Evolutionary conservation across 1,140 invertebrate species (phyloP), one percentile per base, ranked within the genome.

Genomic region (Drosophila littoralis): DNA sequence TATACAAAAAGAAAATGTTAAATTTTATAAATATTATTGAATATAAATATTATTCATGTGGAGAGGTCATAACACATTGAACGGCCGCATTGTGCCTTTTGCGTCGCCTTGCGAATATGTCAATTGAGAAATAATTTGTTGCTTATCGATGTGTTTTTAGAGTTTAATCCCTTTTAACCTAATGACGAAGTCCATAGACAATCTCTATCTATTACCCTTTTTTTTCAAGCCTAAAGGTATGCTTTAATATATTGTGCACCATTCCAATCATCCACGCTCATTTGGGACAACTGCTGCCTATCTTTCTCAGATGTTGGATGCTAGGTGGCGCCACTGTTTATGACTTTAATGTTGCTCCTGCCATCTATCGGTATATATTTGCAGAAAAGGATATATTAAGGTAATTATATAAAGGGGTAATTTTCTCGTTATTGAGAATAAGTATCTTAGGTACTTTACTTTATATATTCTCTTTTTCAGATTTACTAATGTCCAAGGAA

Each of bases 401-500:
- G 32, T 69, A 13, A 33, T 38, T 59, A 17, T 32, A 6, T 32
- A 1, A 13, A 9, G 22, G 42, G 60, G 42, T 42, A 65, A 10
- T 36, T 57, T 48, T 42, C 68, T 71, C 60, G 22, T 61, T 52
- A 15, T 36, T 17, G 0, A 9, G 22, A 28, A 4, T 13, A 1
- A n/a, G 13, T 50, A 22, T 67, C 65, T 59, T 59, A n/a, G 13
- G 17, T 9, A 36, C 9, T 22, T 22, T 10, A 9, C 28, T n/a
- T 8, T 12, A 1, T 17, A 22, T 10, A 38, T 70, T 8, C 51
- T 13, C 59, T 40, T n/a, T 12, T 48, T 46, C 8, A 35, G 2
- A 55, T 50, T 57, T 42, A 33, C n/a, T 42, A 22, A 15, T 65
- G 33, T 36, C 40, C 8, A 57, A 28, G 32, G 38, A 3, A 69